Conservation (phyloP, 2,888 invertebrate genomes). For the Mimas tiliae region DNA sequence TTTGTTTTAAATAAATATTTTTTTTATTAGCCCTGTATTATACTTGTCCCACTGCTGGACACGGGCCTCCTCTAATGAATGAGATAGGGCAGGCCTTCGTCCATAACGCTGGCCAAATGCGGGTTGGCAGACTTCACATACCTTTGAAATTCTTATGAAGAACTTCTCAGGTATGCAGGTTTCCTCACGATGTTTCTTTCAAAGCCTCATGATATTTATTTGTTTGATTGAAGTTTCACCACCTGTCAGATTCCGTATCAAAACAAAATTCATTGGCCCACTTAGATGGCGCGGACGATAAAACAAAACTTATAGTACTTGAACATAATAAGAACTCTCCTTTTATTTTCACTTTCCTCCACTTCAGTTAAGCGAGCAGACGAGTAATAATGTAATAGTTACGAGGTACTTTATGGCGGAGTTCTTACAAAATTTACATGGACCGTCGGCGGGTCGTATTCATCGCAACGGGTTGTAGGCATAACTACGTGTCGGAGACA, state of each 20-base stretch:
- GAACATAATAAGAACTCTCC: conserved; percentile 33
- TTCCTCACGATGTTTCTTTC: too few relatives aligned
- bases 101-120: too few relatives aligned
- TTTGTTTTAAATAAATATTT: too few relatives aligned
- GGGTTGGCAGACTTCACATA: too few relatives aligned
- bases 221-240: conserved; percentile 10
- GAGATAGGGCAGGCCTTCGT: too few relatives aligned
- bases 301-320: conserved; percentile 36
- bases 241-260: conserved; percentile 5
- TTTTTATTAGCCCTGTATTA: too few relatives aligned
- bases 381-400: conserved; percentile 35
- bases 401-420: conserved; percentile 41
- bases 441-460: conserved; percentile 46
- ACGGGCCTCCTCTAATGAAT: too few relatives aligned
- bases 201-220: neutral
- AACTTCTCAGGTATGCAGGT: too few relatives aligned
- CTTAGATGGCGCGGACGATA: conserved; percentile 29
- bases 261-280: neutral
- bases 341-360: conserved; percentile 46
- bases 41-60: too few relatives aligned
- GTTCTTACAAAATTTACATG: conserved; percentile 59
- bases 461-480: conserved; percentile 73
- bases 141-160: too few relatives aligned
- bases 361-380: conserved; percentile 33
- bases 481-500: conserved; percentile 80